Evolutionary conservation across 2,113 vertebrate genomes (phyloP), one percentile per base, ranked within the genome.

Genomic region (Nothocercus julius): DNA sequence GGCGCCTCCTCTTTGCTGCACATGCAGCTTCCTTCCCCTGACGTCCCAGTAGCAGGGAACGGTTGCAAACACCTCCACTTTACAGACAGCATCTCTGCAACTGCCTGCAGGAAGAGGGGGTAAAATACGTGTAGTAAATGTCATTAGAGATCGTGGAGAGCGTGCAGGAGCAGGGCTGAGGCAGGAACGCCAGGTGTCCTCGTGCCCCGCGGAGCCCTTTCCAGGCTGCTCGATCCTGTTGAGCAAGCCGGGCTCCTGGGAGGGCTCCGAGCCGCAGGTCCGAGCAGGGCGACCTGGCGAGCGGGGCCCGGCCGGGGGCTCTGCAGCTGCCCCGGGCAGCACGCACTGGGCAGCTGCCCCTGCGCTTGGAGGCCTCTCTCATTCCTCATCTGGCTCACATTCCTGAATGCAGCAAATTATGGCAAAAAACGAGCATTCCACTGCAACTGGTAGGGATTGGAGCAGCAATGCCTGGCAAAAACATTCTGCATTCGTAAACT

Each of bases 151-250:
- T 22, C 49, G 11, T 10, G 49, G 47, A 5, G 16, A 45, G 16
- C 45, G 18, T 5, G 45, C 6, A 5, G 45, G 45, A 47, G 45
- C 45, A 47, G 54, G 63, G 69, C 15, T 1, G 25, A 20, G 75
- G 36, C n/a, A 16, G 12, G 13, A 0, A 7, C 13, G 0, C 44
- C 1, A 8, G 4, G 11, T 32, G 34, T 15, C 54, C 45, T 18
- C 54, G 28, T 7, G 1, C 2, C 4, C 12, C 2, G 13, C 0
- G 5, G 30, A 4, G 5, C 19, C 3, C 1, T 3, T 10, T 4
- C 36, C 40, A 3, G 8, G 49, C 2, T 30, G 3, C 19, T 9
- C 38, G 18, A 45, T 45, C 17, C 45, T 45, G 17, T 17, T 19
- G 45, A 45, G 45, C 45, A 45, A 5, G 16, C 45, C 3, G 45